A percentile compares a stretch with the other conserved stretches of the same genome.
Conservation (phyloP, 2,888 invertebrate species). For the Barypeithes pellucidus region DNA sequence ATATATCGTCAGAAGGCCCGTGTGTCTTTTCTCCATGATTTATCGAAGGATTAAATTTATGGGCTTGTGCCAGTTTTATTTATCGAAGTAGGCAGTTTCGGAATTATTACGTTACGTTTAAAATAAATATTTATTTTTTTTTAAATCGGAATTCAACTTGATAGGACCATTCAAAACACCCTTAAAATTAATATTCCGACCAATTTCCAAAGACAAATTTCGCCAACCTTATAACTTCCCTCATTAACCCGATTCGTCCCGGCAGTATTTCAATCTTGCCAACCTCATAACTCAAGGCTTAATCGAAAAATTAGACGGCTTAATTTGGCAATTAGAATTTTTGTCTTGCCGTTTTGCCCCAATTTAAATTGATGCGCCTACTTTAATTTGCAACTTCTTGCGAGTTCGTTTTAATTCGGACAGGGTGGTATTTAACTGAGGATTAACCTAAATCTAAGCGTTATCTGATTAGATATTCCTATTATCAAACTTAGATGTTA, state of each 20-base stretch:
- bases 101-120: constrained; percentile 21
- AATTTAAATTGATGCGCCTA: constrained; percentile 27
- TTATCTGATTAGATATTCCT: not conserved
- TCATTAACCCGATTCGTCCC: constrained; percentile 25
- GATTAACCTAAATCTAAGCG: not conserved
- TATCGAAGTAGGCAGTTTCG: constrained; percentile 32
- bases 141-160: not conserved
- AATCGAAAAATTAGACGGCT: constrained; percentile 46
- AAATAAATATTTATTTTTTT: not conserved
- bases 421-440: constrained; percentile 15
- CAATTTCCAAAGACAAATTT: constrained; percentile 20
- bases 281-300: constrained; percentile 43
- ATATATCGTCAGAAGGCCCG: constrained; percentile 46
- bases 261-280: constrained; percentile 40
- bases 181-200: constrained; percentile 20
- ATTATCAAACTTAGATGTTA: too few relatives aligned
- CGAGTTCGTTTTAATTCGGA: constrained; percentile 28
- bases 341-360: constrained; percentile 43
- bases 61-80: constrained; percentile 38
- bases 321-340: constrained; percentile 46
- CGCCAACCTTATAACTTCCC: constrained; percentile 20
- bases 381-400: constrained; percentile 23
- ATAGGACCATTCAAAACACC: too few relatives aligned
- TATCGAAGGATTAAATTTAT: constrained; percentile 51
- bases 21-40: constrained; percentile 52